Base-by-base conservation (phyloP, 2,888 invertebrate species). In the Leptopterna dolabrata region DNA sequence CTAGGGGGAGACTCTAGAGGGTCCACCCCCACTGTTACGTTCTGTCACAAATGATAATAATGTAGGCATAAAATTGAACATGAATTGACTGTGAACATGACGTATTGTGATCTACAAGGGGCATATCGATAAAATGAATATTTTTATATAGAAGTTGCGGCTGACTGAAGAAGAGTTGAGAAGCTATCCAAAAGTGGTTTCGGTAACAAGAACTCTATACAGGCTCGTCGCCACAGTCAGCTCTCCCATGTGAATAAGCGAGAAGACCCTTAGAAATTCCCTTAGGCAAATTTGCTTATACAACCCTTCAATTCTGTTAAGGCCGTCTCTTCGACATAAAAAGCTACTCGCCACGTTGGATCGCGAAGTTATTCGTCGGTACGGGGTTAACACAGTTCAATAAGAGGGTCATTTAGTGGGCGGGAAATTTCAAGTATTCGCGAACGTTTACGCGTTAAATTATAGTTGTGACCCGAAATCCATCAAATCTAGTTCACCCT, bases 241-340 rank as follows among this genome's bases (percentile, higher is more conserved):
- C 30, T 41, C 36, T 73, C 41, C 36, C 73, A 36, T 41, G 36
- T 73, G 73, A 73, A 73, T 73, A 73, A 73, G 73, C 73, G 36
- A 73, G 30, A 73, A 36, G 36, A 73, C 73, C 73, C 73, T 41
- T 36, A 73, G 73, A 73, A 73, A 73, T 73, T 73, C 29, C 73
- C 73, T 73, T 73, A 73, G 73, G 73, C 73, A 73, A 73, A 73
- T 73, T 30, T 73, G 73, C 73, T 73, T 73, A 73, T 36, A 41
- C 73, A 73, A 73, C 73, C 73, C 73, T 73, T 73, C 73, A 73
- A 73, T 36, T 30, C 36, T 36, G 73, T 73, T 73, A 73, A 36
- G 73, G 1, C n/a, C 73, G 19, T 36, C 36, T 36, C 36, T 16
- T 19, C 73, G 73, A 73, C 73, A 36, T 73, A 73, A 73, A 41